A percentile compares a stretch with the other conserved stretches of the same genome.
phyloP scores from a whole-genome alignment of 2,113 vertebrate genomes.

The Mesocricetus auratus region DNA sequence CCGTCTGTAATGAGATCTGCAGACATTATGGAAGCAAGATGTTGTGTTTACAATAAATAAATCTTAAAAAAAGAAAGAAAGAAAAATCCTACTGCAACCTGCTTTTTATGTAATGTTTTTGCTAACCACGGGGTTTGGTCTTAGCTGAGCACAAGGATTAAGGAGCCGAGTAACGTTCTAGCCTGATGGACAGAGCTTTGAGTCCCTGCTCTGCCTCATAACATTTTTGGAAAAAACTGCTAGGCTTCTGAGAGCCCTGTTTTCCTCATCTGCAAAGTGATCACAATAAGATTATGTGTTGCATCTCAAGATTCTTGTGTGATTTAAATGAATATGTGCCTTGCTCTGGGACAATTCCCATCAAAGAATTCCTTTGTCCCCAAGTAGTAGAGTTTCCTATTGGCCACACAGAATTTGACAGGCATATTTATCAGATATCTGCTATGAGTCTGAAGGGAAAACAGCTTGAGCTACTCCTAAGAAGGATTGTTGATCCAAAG shows the following conservation, averaged over 20 bases:
- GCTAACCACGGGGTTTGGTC: neutral
- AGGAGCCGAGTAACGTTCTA: neutral
- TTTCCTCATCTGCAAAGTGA: slow-evolving; percentile 1
- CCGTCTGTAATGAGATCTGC: too few relatives aligned
- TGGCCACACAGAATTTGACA: neutral
- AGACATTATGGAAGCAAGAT: too few relatives aligned
- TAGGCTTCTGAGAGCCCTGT: neutral
- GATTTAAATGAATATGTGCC: neutral
- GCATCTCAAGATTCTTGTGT: neutral
- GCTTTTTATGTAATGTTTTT: neutral
- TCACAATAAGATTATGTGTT: neutral
- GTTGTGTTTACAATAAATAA: too few relatives aligned
- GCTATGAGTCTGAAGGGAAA: neutral
- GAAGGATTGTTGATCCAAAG: neutral
- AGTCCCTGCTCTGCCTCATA: neutral
- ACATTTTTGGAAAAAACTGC: neutral
- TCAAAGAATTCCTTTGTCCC: neutral
- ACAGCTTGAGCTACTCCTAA: neutral
- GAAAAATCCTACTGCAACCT: neutral
- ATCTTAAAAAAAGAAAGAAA: too few relatives aligned
- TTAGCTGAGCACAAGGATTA: neutral
- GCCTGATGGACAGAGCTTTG: neutral
- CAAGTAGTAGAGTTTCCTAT: neutral
- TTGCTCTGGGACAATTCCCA: neutral
- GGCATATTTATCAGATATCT: neutral